Evolutionary conservation across 2,113 vertebrate genomes (phyloP).

Genomic region (Silurus meridionalis): DNA sequence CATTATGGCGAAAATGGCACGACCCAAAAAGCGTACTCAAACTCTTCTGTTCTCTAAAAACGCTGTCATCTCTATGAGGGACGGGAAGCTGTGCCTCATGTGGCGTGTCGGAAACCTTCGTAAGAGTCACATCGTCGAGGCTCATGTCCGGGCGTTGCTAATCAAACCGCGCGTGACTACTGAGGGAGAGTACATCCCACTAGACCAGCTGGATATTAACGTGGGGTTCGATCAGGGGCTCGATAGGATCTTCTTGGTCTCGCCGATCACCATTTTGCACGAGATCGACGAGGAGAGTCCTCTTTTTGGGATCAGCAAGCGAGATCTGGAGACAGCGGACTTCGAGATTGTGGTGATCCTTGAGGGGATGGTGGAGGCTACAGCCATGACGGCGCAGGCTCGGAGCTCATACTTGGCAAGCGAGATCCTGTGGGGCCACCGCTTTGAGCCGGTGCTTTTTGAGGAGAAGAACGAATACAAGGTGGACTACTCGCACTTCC

Average conservation of each 20-base stretch:
- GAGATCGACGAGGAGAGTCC: conserved; percentile 94
- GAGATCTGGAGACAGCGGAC: conserved; percentile 90
- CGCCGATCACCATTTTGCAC: conserved; percentile 93
- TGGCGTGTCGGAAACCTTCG: conserved; percentile 96
- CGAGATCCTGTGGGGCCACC: conserved; percentile 95
- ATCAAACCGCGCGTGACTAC: conserved; percentile 93
- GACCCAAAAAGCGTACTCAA: conserved; percentile 94
- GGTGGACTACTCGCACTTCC: conserved; percentile 97
- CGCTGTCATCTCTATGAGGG: conserved; percentile 89
- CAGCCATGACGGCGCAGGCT: conserved; percentile 96
- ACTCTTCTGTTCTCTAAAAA: conserved; percentile 96
- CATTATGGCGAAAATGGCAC: conserved; percentile 99
- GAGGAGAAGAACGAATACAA: conserved; percentile 97
- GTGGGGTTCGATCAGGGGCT: conserved; percentile 98
- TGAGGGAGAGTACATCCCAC: conserved; percentile 94
- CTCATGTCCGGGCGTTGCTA: conserved; percentile 91
- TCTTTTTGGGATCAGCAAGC: conserved; percentile 88
- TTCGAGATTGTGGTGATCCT: conserved; percentile 98
- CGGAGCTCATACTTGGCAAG: conserved; percentile 95
- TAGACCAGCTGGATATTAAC: conserved; percentile 96
- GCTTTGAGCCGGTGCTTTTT: conserved; percentile 93
- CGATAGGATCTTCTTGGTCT: conserved; percentile 96
- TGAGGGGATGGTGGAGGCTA: conserved; percentile 98
- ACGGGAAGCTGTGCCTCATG: conserved; percentile 94
- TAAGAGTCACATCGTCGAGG: conserved; percentile 98